Conservation (phyloP, 1,140 invertebrate genomes). For the Luehdorfia chinensis region DNA sequence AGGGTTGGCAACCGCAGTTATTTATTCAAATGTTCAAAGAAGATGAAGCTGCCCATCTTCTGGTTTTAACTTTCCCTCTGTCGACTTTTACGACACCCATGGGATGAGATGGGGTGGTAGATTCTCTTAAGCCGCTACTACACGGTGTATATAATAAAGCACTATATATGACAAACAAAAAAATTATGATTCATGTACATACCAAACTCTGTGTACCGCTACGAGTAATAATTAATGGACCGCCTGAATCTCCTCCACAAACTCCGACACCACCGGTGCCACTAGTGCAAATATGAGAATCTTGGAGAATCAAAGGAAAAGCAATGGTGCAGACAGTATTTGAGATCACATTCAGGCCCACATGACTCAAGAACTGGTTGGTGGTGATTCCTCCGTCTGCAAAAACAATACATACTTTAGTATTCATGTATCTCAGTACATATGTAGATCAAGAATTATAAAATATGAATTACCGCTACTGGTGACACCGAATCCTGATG, state of each 20-base stretch:
- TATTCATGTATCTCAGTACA: no score
- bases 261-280: constrained; percentile 27
- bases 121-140: no score
- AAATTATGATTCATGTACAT: no score
- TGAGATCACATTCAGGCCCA: constrained; percentile 36
- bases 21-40: no score
- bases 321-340: constrained; percentile 31
- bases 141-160: no score
- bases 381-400: constrained; percentile 25
- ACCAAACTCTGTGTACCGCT: constrained; percentile 25
- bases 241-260: constrained; percentile 38
- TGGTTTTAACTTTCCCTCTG: no score
- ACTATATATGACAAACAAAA: no score
- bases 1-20: no score
- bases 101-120: no score
- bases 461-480: constrained; percentile 26
- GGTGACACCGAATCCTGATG: constrained; percentile 41
- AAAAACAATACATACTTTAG: neutral
- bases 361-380: constrained; percentile 32
- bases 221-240: constrained; percentile 24
- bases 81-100: no score
- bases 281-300: constrained; percentile 34
- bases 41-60: no score
- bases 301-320: constrained; percentile 22
- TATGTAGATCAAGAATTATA: no score